phyloP scores from a whole-genome alignment of 2,797 vertebrate genomes.

The Coregonus ussuriensis region DNA sequence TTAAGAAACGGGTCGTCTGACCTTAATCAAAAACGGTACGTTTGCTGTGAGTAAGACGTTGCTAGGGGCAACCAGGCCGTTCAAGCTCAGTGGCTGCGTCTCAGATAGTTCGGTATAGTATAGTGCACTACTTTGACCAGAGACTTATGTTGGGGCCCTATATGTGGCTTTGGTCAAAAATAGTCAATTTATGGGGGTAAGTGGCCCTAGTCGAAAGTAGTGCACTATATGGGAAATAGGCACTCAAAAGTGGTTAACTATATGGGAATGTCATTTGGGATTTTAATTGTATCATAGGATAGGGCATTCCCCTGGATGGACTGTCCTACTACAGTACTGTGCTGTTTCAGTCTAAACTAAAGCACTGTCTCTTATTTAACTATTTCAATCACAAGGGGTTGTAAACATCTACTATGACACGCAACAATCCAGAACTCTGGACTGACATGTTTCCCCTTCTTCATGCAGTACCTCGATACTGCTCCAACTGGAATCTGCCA shows the following conservation, averaged over 20 bases:
- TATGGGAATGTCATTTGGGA: background rate
- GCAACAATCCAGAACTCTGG: background rate
- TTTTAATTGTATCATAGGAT: too few species aligned
- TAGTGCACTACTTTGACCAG: background rate
- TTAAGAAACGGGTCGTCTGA: background rate
- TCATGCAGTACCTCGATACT: background rate
- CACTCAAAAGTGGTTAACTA: too few species aligned
- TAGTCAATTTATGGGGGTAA: too few species aligned
- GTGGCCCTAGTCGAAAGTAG: background rate
- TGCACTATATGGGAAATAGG: too few species aligned
- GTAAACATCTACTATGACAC: background rate
- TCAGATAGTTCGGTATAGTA: background rate
- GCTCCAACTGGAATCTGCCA: background rate
- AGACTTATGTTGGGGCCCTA: background rate
- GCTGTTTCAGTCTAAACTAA: background rate
- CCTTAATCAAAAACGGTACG: background rate
- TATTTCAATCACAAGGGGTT: slow-evolving; percentile 1
- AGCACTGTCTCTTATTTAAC: background rate
- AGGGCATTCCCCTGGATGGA: background rate
- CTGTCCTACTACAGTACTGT: background rate
- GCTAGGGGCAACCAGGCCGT: background rate
- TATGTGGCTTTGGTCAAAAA: too few species aligned
- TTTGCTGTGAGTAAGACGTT: background rate
- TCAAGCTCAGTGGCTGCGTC: background rate
- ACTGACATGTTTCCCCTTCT: background rate